A percentile compares a stretch with the other conserved stretches of the same genome.
Conservation (phyloP, 2,797 vertebrate species). For the Enteromius radiatus region DNA sequence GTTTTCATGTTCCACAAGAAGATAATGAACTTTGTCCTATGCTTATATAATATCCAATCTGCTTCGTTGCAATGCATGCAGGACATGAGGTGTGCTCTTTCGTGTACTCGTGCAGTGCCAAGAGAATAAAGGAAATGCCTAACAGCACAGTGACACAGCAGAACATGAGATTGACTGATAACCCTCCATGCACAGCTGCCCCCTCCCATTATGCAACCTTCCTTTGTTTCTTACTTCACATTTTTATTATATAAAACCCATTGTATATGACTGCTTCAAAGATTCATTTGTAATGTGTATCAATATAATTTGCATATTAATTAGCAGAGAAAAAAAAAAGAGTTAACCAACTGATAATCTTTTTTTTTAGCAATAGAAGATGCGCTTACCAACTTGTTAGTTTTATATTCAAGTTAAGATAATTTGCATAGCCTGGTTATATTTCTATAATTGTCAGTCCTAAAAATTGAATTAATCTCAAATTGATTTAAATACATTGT, state of each 20-base stretch:
- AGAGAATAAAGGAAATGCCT: constrained; percentile 57
- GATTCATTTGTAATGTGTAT: not conserved
- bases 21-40: constrained; percentile 1
- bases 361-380: not conserved
- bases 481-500: constrained; percentile 43
- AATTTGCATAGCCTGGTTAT: not conserved
- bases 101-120: constrained; percentile 4
- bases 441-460: not conserved
- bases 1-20: not conserved
- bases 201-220: not conserved
- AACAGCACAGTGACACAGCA: constrained; percentile 70
- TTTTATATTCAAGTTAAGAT: not conserved
- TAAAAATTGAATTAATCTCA: not conserved
- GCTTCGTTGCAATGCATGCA: not conserved
- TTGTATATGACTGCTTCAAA: not conserved
- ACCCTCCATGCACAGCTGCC: not conserved
- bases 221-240: not conserved
- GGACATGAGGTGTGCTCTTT: not conserved
- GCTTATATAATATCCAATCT: not conserved
- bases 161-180: not conserved
- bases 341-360: not conserved
- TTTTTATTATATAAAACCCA: not conserved
- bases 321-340: not conserved
- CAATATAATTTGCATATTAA: not conserved
- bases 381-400: not conserved